A percentile compares a stretch with the other conserved stretches of the same genome.
phyloP scores from a whole-genome alignment of 2,113 vertebrate species.

The Neotoma lepida region DNA sequence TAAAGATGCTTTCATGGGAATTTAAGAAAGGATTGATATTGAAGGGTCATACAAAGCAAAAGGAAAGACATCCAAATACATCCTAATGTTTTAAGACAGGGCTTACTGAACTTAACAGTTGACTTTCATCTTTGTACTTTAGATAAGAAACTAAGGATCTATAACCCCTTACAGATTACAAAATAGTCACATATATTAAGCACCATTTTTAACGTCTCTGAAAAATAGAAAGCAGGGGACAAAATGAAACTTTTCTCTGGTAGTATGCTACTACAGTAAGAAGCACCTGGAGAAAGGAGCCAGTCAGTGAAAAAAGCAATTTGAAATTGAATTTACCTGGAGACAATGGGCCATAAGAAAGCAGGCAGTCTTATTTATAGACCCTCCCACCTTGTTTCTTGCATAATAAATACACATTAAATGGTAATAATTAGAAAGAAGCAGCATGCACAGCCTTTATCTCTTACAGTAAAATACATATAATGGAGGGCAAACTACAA shows the following conservation, averaged over 20 bases:
- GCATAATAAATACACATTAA: neutral
- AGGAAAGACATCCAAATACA: neutral
- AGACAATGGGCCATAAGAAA: neutral
- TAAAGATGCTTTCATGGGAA: neutral
- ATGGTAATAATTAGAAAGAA: neutral
- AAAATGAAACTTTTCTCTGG: slow-evolving; percentile 30
- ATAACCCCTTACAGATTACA: slow-evolving; percentile 3
- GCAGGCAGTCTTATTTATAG: neutral
- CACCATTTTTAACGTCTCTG: neutral
- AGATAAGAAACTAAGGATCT: slow-evolving; percentile 42
- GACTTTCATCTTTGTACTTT: neutral
- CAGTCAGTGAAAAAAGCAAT: neutral
- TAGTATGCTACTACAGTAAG: slow-evolving; percentile 5
- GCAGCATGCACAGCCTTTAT: neutral
- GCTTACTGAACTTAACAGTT: neutral
- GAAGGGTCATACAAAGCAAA: neutral
- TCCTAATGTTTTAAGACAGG: neutral
- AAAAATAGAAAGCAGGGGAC: slow-evolving; percentile 24
- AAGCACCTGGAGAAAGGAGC: neutral
- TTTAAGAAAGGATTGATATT: neutral
- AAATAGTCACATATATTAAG: neutral
- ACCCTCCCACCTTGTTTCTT: neutral
- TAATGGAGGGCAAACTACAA: neutral
- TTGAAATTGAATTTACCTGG: slow-evolving; percentile 36
- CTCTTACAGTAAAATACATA: neutral